phyloP scores from a whole-genome alignment of 92 coral and sea anemone species.

The Heliopora coerulea region DNA sequence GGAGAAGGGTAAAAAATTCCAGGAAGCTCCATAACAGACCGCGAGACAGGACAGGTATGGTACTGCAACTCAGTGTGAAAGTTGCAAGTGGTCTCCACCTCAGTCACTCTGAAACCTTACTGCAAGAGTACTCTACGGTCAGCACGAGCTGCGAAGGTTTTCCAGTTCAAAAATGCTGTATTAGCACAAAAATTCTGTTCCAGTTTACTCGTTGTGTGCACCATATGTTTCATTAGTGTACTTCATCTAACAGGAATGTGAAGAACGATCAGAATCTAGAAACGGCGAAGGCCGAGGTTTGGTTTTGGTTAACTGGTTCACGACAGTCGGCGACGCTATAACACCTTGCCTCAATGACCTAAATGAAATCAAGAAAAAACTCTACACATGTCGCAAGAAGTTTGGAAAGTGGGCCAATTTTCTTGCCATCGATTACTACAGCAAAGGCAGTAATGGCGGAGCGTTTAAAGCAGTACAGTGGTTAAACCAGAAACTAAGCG shows the following conservation, averaged over 20 bases:
- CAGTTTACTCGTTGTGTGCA: neutral
- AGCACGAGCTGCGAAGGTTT: too few species aligned
- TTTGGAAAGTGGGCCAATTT: constrained; percentile 93
- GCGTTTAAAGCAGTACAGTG: constrained; percentile 84
- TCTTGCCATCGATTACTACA: constrained; percentile 85
- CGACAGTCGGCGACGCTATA: constrained; percentile 70
- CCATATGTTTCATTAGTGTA: too few species aligned
- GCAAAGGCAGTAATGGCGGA: constrained; percentile 74
- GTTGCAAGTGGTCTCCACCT: too few species aligned
- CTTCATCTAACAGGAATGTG: constrained; percentile 70
- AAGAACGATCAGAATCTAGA: constrained; percentile 76
- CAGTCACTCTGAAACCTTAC: too few species aligned
- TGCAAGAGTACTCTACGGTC: too few species aligned
- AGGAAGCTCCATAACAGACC: too few species aligned
- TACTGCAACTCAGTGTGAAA: too few species aligned
- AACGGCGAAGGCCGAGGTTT: constrained; percentile 59
- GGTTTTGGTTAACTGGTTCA: constrained; percentile 87
- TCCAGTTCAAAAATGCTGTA: too few species aligned
- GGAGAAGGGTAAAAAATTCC: too few species aligned
- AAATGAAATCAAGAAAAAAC: constrained; percentile 55
- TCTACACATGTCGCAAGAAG: constrained; percentile 65
- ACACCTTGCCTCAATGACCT: constrained; percentile 87
- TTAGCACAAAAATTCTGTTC: too few species aligned
- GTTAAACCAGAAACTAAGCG: constrained; percentile 71
- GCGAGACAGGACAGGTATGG: too few species aligned